Percentiles rank a stretch among this genome's conserved stretches.
Conservation (phyloP, 2,113 vertebrate genomes). For the Cettia cetti region DNA sequence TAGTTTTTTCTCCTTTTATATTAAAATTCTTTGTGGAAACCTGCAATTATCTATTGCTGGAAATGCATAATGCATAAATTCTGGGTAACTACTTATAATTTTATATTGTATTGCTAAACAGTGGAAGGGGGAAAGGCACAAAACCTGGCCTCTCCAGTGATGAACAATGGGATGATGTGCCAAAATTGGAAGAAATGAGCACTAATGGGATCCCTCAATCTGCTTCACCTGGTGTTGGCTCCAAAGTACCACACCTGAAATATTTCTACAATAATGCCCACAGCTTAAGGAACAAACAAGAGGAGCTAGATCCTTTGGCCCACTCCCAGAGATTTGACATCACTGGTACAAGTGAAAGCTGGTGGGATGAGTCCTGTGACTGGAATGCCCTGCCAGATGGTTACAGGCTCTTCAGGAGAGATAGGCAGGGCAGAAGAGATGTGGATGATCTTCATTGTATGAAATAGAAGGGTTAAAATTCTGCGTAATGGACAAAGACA, state of each 20-base stretch:
- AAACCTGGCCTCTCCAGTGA: background rate
- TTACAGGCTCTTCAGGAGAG: background rate
- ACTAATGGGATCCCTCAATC: background rate
- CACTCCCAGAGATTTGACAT: background rate
- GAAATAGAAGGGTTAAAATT: background rate
- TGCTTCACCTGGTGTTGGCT: background rate
- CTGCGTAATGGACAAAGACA: slow-evolving; percentile 12
- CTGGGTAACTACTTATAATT: background rate
- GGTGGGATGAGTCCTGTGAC: background rate
- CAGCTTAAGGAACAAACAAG: background rate
- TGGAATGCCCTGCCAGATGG: background rate
- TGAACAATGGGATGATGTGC: no score
- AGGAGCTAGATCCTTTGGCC: background rate
- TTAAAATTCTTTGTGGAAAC: background rate
- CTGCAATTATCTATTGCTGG: background rate
- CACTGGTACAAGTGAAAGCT: background rate
- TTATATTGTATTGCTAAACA: background rate
- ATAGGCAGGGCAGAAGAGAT: background rate
- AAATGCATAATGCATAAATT: background rate
- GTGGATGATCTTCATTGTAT: background rate
- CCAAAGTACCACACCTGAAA: background rate
- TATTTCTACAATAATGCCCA: fast-evolving
- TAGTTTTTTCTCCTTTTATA: background rate
- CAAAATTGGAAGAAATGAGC: background rate
- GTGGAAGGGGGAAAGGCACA: background rate